Percentiles rank a stretch among this genome's conserved stretches.
Conservation (phyloP, 2,113 vertebrate species). For the Emydocephalus ijimae region DNA sequence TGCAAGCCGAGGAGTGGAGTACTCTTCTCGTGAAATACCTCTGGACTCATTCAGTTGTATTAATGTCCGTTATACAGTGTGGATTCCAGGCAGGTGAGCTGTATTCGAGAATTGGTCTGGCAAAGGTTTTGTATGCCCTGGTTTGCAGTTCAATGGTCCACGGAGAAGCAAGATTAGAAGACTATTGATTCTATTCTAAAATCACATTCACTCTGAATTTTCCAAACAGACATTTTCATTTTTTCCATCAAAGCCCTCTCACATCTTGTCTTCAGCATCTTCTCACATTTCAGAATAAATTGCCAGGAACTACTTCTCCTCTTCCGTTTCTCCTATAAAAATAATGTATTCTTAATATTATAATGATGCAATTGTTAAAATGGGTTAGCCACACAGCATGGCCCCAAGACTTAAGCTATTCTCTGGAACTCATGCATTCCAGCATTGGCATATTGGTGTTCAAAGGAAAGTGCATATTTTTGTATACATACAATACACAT, state of each 20-base stretch:
- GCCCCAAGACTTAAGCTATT: background rate
- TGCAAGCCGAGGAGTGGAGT: too few species aligned
- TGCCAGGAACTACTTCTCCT: background rate
- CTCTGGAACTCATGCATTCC: background rate
- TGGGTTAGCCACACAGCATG: background rate
- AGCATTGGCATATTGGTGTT: background rate
- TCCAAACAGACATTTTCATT: background rate
- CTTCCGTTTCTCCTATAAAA: background rate
- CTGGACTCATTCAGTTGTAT: too few species aligned
- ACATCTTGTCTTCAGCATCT: too few species aligned
- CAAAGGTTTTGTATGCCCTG: too few species aligned
- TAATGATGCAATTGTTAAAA: background rate
- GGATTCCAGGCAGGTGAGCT: too few species aligned
- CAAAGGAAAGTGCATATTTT: background rate
- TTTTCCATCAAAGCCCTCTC: background rate
- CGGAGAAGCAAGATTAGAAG: too few species aligned
- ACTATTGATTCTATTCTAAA: background rate
- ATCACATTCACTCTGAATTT: background rate
- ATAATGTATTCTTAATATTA: background rate
- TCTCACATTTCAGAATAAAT: background rate
- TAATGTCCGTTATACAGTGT: too few species aligned
- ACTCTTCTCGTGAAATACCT: too few species aligned
- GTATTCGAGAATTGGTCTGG: too few species aligned
- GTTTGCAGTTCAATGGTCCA: too few species aligned
- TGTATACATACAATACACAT: background rate